A percentile compares a stretch with the other conserved stretches of the same genome.
Evolutionary conservation across 2,888 invertebrate genomes (phyloP).

Genomic region (Yponomeuta sedellus): DNA sequence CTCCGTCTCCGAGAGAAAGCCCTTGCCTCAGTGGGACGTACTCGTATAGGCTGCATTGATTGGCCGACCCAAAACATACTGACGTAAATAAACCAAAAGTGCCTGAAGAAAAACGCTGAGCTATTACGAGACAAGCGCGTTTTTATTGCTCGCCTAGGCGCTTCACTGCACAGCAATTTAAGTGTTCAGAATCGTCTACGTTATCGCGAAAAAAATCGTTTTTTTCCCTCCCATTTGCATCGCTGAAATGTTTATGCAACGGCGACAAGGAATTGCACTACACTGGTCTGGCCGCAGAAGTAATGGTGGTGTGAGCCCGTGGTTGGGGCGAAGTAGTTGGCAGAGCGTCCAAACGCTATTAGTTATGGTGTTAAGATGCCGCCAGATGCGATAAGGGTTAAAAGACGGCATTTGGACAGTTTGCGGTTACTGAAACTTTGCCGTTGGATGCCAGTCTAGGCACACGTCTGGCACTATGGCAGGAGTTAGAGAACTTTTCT

Average conservation of each 20-base stretch:
- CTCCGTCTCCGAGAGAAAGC: no score
- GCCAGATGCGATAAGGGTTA: conserved; percentile 31
- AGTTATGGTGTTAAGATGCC: conserved; percentile 24
- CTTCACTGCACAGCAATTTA: conserved; percentile 12
- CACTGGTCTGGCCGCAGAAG: background rate
- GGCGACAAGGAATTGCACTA: background rate
- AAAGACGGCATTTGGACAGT: conserved; percentile 17
- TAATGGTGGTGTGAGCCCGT: background rate
- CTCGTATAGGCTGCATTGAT: no score
- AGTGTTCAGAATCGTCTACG: background rate
- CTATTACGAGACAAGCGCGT: conserved; percentile 9
- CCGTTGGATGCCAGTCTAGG: background rate
- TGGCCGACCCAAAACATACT: background rate
- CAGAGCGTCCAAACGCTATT: conserved; percentile 13
- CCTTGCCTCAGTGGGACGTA: no score
- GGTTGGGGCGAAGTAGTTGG: conserved; percentile 11
- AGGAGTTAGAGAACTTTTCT: background rate
- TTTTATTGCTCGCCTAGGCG: conserved; percentile 12
- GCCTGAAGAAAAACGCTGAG: conserved; percentile 31
- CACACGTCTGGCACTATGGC: background rate
- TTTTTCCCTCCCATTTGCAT: background rate
- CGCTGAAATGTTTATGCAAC: background rate
- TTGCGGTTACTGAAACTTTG: conserved; percentile 34
- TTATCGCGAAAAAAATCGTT: background rate
- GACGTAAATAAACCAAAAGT: conserved; percentile 28